Percentiles rank a stretch among this genome's conserved stretches.
Evolutionary conservation across 2,797 vertebrate genomes (phyloP).

Genomic region (Brachymystax lenok): DNA sequence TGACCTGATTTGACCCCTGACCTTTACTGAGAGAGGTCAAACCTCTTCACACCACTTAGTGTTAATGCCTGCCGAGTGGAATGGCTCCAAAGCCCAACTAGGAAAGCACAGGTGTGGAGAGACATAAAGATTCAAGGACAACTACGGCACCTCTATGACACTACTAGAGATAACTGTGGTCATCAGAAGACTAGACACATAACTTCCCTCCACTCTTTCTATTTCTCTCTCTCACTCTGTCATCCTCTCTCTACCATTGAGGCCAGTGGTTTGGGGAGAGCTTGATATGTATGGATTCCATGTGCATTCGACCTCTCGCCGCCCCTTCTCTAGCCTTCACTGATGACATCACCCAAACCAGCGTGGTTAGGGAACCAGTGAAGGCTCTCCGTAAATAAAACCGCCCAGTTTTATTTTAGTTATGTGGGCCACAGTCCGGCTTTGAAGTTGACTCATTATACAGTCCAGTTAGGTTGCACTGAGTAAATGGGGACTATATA

Average conservation of each 20-base stretch:
- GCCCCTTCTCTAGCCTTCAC: background rate
- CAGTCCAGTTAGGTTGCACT: background rate
- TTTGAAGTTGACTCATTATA: background rate
- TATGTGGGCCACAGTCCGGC: slow-evolving; percentile 1
- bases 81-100: background rate
- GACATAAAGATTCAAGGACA: background rate
- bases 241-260: background rate
- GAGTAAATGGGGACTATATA: background rate
- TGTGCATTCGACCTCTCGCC: background rate
- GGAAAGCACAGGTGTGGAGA: slow-evolving; percentile 28
- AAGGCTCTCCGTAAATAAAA: background rate
- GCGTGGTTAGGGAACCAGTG: background rate
- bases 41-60: slow-evolving; percentile 49
- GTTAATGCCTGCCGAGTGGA: slow-evolving; percentile 49
- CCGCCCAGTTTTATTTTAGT: slow-evolving; percentile 15
- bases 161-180: background rate
- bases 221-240: background rate
- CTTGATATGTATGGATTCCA: slow-evolving; percentile 24
- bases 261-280: background rate
- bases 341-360: slow-evolving; percentile 9
- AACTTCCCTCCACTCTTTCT: background rate
- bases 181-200: background rate
- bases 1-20: slow-evolving; percentile 68
- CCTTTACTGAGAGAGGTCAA: slow-evolving; percentile 47
- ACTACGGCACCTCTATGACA: background rate